Conservation (phyloP, 2,113 vertebrate species). For the Xenopus laevis region DNA sequence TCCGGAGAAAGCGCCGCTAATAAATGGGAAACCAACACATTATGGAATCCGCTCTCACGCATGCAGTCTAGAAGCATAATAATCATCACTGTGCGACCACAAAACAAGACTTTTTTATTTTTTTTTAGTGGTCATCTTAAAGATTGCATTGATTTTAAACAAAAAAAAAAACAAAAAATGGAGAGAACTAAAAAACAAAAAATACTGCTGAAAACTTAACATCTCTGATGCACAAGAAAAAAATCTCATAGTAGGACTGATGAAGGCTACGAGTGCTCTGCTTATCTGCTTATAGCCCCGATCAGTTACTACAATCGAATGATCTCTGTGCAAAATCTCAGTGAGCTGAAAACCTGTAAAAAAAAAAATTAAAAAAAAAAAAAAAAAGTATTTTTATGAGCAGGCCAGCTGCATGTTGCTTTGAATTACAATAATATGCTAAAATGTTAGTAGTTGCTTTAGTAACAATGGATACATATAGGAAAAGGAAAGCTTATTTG, state of each 20-base stretch:
- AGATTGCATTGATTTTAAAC: too few species aligned
- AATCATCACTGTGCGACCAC: slow-evolving; percentile 28
- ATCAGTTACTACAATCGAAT: background rate
- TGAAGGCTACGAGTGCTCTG: background rate
- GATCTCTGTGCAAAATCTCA: slow-evolving; percentile 22
- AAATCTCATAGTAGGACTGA: too few species aligned
- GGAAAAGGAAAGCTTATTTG: slow-evolving; percentile 4
- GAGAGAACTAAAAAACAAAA: slow-evolving; percentile 49
- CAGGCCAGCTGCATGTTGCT: slow-evolving; percentile 36
- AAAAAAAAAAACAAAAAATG: slow-evolving; percentile 25
- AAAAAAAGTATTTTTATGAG: background rate
- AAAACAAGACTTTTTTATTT: background rate
- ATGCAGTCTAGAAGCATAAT: slow-evolving; percentile 21
- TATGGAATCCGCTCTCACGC: slow-evolving; percentile 24
- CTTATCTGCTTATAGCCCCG: background rate
- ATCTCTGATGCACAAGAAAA: too few species aligned
- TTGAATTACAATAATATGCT: background rate
- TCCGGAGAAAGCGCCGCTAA: background rate
- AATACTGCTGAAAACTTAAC: slow-evolving; percentile 46
- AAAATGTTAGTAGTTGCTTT: background rate
- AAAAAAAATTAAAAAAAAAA: too few species aligned
- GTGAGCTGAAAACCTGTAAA: slow-evolving; percentile 3
- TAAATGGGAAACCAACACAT: too few species aligned
- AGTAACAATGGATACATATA: background rate
- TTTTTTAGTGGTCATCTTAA: slow-evolving; percentile 66